These are phyloP conservation scores for Danaus melanippus DNA, from an alignment of 1,140 invertebrate species.

Conservation along the genomic window DNA sequence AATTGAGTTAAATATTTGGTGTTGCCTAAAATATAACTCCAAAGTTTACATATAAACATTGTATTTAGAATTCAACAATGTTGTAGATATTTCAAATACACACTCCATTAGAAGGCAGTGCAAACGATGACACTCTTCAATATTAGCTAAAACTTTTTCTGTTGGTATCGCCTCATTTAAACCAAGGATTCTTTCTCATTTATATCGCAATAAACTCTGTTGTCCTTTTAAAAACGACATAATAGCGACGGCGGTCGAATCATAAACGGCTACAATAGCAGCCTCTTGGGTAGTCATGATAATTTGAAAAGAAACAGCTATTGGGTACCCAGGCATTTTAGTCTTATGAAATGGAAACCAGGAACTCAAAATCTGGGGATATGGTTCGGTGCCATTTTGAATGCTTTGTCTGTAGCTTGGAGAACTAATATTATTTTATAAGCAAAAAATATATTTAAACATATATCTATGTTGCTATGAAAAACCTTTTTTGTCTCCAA, in stretches of 20 bases:
- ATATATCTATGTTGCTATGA: too few species aligned
- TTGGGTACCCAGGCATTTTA: conserved; percentile 36
- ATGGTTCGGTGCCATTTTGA: conserved; percentile 26
- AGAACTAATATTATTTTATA: conserved; percentile 29
- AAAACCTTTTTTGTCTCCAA: too few species aligned
- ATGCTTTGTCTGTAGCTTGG: conserved; percentile 30
- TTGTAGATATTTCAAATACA: conserved; percentile 10
- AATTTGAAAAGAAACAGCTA: conserved; percentile 27
- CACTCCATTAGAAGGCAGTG: conserved; percentile 41
- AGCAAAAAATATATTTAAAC: too few species aligned
- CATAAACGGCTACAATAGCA: conserved; percentile 35
- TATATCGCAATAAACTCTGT: conserved; percentile 31
- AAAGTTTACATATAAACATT: conserved; percentile 20
- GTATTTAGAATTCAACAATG: conserved; percentile 11
- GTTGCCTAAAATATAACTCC: conserved; percentile 25
- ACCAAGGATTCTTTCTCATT: conserved; percentile 37
- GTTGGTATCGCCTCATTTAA: conserved; percentile 8
- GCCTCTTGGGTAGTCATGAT: conserved; percentile 31
- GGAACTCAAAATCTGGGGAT: conserved; percentile 42
- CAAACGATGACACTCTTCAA: conserved; percentile 46
- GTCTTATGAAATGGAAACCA: conserved; percentile 51
- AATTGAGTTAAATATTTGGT: conserved; percentile 25
- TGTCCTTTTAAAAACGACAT: conserved; percentile 35
- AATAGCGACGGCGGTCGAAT: conserved; percentile 36
- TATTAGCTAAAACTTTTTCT: conserved; percentile 25